Evolutionary conservation across 2,888 invertebrate species (phyloP).

Genomic region (Podotricha telesiphe): DNA sequence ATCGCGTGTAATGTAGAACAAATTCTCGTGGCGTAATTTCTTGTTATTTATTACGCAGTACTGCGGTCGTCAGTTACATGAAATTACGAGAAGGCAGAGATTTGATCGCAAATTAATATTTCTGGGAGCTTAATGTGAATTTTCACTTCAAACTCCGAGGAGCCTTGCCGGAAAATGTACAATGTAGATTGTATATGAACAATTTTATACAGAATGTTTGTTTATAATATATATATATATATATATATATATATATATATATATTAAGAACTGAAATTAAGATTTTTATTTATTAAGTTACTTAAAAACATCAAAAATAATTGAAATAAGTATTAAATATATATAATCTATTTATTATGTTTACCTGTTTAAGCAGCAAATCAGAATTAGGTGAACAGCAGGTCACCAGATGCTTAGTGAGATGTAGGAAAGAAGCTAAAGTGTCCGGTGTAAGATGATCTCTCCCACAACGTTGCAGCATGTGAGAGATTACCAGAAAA

Average conservation of each 20-base stretch:
- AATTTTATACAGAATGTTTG: neutral
- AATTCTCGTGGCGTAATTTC: constrained; percentile 60
- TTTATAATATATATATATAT: no score
- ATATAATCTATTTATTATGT: constrained; percentile 2
- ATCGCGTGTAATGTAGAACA: constrained; percentile 46
- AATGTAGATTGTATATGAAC: neutral
- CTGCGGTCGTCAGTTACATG: constrained; percentile 41
- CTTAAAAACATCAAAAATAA: neutral
- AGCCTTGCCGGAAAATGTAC: constrained; percentile 14
- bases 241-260: no score
- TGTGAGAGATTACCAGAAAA: constrained; percentile 98
- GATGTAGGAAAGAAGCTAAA: constrained; percentile 94
- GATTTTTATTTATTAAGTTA: neutral
- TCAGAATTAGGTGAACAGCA: constrained; percentile 97
- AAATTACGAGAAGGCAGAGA: constrained; percentile 46
- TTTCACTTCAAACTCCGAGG: constrained; percentile 43
- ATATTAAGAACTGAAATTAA: neutral
- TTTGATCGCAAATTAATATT: constrained; percentile 51
- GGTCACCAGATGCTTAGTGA: constrained; percentile 96
- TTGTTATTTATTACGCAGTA: constrained; percentile 56
- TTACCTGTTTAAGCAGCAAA: constrained; percentile 95
- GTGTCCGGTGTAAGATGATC: constrained; percentile 98
- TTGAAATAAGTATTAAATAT: neutral
- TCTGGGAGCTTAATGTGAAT: constrained; percentile 43
- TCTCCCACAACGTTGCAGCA: constrained; percentile 95